These are phyloP conservation scores for Urechis unicinctus DNA, from an alignment of 2,888 invertebrate genomes.

Conservation along the genomic window DNA sequence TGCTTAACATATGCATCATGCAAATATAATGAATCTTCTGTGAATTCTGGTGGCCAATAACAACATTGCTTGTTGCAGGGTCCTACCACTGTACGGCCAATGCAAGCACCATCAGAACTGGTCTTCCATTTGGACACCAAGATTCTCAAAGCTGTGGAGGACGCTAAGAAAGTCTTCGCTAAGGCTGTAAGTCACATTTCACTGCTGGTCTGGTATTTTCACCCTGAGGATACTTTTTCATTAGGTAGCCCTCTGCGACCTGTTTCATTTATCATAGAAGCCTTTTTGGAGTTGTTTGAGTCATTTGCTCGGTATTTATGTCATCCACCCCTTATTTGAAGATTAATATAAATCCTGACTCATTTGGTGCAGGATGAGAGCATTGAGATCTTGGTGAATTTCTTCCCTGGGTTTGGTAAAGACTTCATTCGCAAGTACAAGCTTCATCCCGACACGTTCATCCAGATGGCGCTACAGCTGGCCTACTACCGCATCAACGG, in stretches of 20 bases:
- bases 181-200: neutral
- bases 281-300: no score
- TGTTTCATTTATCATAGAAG: no score
- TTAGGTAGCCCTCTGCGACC: no score
- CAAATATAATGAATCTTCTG: no score
- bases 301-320: no score
- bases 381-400: neutral
- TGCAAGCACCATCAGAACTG: neutral
- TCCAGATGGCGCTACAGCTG: slow-evolving; percentile 56
- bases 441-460: slow-evolving; percentile 60
- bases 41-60: no score
- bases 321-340: neutral
- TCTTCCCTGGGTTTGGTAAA: slow-evolving; percentile 56
- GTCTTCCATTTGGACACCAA: neutral
- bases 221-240: no score
- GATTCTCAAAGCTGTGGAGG: neutral
- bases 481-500: slow-evolving; percentile 57
- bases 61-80: neutral
- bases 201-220: no score
- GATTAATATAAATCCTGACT: neutral
- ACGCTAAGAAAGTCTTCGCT: neutral
- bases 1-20: no score
- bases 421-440: slow-evolving; percentile 53
- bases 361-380: neutral
- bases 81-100: neutral